A percentile compares a stretch with the other conserved stretches of the same genome.
Conservation (phyloP, 2,113 vertebrate genomes). For the Hystrix cristata region DNA sequence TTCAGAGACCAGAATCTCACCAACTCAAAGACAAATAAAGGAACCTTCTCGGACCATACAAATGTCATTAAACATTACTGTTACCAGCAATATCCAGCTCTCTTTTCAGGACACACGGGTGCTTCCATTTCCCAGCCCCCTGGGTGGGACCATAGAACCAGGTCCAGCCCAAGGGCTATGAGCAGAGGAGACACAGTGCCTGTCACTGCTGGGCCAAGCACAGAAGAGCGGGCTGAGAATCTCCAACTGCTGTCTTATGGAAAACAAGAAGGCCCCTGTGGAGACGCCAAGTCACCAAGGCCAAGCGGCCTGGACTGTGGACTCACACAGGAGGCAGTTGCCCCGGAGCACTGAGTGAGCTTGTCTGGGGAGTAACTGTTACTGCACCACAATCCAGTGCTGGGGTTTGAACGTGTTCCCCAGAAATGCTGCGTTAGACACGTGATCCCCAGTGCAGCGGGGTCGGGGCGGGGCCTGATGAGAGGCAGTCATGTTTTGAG, state of each 20-base stretch:
- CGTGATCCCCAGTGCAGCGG: neutral
- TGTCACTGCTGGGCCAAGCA: accelerated
- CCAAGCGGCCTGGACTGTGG: neutral
- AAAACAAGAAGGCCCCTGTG: accelerated
- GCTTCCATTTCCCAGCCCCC: neutral
- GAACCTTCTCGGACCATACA: neutral
- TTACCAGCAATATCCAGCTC: neutral
- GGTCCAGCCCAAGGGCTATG: neutral
- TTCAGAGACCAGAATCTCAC: neutral
- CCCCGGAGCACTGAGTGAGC: neutral
- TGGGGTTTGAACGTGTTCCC: neutral
- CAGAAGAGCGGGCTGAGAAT: accelerated
- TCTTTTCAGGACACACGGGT: neutral
- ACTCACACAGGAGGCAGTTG: too few relatives aligned
- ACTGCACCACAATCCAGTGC: neutral
- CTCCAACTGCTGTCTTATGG: too few relatives aligned
- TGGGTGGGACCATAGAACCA: neutral
- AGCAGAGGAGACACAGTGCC: accelerated
- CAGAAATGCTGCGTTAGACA: neutral
- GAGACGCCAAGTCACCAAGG: neutral
- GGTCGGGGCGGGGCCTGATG: neutral
- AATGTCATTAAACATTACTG: neutral
- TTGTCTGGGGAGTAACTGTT: neutral
- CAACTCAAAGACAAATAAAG: neutral
- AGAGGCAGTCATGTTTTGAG: too few relatives aligned